These are phyloP conservation scores for Crocuta crocuta DNA, from an alignment of 2,113 vertebrate species.

Conservation along the genomic window DNA sequence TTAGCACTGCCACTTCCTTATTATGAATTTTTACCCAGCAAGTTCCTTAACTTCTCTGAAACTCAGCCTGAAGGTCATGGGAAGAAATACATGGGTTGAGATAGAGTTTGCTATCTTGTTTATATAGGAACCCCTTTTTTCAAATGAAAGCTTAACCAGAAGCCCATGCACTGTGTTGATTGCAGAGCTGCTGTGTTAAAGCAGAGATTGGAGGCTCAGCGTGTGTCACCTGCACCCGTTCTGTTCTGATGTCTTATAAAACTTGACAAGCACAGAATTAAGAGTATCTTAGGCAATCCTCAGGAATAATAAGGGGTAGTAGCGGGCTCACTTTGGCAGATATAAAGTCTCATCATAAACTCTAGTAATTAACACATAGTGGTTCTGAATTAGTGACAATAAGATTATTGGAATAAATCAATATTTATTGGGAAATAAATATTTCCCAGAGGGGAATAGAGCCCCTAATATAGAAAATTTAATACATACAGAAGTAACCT, in stretches of 20 bases:
- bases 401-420: background rate
- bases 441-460: background rate
- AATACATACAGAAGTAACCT: background rate
- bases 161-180: background rate
- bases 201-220: background rate
- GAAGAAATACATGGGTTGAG: background rate
- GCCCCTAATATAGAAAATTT: background rate
- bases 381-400: background rate
- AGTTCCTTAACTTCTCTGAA: slow-evolving; percentile 4
- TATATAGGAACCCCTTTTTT: background rate
- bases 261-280: background rate
- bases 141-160: background rate
- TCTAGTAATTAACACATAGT: background rate
- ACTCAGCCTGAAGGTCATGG: background rate
- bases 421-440: too few relatives aligned
- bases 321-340: background rate
- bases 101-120: background rate
- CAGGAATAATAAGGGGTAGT: background rate
- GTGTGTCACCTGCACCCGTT: background rate
- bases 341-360: background rate
- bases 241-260: background rate
- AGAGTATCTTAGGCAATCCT: background rate
- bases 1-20: background rate
- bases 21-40: background rate
- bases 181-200: background rate